Conservation (phyloP, 2,888 invertebrate species). For the Drosophila quinaria region DNA sequence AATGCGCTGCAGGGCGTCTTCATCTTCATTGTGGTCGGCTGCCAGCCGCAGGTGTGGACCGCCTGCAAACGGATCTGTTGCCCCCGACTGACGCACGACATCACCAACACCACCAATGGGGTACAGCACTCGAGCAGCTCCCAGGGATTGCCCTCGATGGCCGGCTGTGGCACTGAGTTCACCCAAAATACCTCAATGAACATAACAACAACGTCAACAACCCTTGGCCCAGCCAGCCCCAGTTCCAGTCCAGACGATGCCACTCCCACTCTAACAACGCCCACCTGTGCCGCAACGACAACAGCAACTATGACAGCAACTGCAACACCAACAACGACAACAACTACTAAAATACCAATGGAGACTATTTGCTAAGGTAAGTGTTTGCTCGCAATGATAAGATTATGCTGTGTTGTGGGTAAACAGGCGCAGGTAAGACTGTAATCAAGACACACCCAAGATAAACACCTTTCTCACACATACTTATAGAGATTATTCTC, state of each 20-base stretch:
- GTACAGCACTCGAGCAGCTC: conserved; percentile 91
- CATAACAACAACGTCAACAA: conserved; percentile 58
- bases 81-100: conserved; percentile 87
- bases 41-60: conserved; percentile 93
- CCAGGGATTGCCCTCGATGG: conserved; percentile 93
- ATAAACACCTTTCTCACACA: conserved; percentile 27
- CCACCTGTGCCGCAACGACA: conserved; percentile 8
- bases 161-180: conserved; percentile 77
- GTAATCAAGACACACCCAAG: conserved; percentile 35
- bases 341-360: conserved; percentile 87
- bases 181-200: conserved; percentile 82
- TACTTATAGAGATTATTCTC: not conserved
- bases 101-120: conserved; percentile 88
- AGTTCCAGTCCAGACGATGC: conserved; percentile 19
- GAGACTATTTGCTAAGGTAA: conserved; percentile 88
- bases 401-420: conserved; percentile 6
- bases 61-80: conserved; percentile 90
- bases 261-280: not conserved
- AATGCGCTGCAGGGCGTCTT: conserved; percentile 95
- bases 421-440: conserved; percentile 19
- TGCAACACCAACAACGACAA: conserved; percentile 68
- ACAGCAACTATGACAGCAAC: conserved; percentile 14
- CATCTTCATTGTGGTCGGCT: conserved; percentile 95
- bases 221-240: conserved; percentile 31
- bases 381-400: conserved; percentile 41